Conservation (phyloP, 2,797 vertebrate genomes). For the Ceyx erithaca region DNA sequence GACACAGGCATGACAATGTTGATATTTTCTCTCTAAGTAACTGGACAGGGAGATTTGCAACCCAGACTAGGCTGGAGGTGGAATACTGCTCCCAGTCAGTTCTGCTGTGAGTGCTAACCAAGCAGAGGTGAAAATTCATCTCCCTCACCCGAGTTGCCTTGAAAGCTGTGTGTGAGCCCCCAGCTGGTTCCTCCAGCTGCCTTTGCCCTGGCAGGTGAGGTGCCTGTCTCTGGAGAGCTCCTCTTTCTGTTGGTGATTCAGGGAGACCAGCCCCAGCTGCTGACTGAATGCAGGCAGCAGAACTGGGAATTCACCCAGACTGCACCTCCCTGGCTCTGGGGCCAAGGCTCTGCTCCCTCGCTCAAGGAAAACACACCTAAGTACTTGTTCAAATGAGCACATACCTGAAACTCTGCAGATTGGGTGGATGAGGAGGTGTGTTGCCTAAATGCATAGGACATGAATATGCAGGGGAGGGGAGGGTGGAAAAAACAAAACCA, state of each 20-base stretch:
- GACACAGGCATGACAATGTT: neutral
- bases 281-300: neutral
- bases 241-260: accelerated
- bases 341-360: neutral
- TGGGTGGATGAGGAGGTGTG: neutral
- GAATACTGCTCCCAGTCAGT: neutral
- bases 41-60: neutral
- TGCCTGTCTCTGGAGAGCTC: neutral
- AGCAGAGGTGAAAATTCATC: neutral
- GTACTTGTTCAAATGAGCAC: neutral
- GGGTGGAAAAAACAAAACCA: neutral
- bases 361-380: constrained; percentile 54
- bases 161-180: neutral
- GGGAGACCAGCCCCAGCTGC: neutral
- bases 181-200: neutral
- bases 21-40: neutral
- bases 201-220: neutral
- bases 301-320: neutral
- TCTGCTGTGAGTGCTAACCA: neutral
- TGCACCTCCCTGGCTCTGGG: neutral
- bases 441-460: neutral
- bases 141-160: neutral
- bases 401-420: constrained; percentile 36
- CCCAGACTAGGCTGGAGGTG: neutral
- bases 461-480: neutral